Evolutionary conservation across 1,140 invertebrate species (phyloP), one percentile per base, ranked within the genome.

Genomic region (Drosophila repleta): DNA sequence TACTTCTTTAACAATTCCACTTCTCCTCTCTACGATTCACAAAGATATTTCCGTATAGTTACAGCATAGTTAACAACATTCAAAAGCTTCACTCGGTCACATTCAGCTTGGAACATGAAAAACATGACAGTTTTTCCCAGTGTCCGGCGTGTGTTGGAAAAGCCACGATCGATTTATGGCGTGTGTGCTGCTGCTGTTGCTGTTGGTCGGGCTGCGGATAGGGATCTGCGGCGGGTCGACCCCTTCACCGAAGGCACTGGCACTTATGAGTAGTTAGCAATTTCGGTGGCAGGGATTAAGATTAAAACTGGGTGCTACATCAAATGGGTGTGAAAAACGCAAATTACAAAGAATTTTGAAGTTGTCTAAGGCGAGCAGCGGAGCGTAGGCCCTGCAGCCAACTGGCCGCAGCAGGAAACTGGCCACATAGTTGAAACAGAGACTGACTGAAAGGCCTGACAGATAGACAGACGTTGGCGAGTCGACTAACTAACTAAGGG

Each of bases 241-340:
- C 71, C 62, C 60, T 61, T 62, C 37, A 41, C 17, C 26, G 46
- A 8, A 10, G 29, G 43, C 48, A 15, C 39, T 24, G 61, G 63
- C 65, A 79, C 76, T 87, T 72, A 79, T 69, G 66, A 71, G 77
- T 71, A 88, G 77, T 85, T 89, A 90, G 74, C 77, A 63, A 76
- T 90, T 89, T 90, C 79, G 82, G 78, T 85, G 77, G 78, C 82
- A 87, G 78, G 82, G 81, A 85, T 85, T 85, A 85, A 85, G 81
- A 85, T 85, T 85, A 85, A 87, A 76, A 79, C 75, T 79, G 72
- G 85, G 68, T 81, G 80, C 79, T 75, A 89, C 85, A 85, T 89
- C 80, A 85, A 85, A 85, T 85, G 81, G 81, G 81, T 85, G 81
- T 85, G 82, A 85, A 87, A 85, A 85, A 85, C 81, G 82, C 81